These are phyloP conservation scores for Drosophila borborema DNA, from an alignment of 2,888 invertebrate species.

Conservation along the genomic window DNA sequence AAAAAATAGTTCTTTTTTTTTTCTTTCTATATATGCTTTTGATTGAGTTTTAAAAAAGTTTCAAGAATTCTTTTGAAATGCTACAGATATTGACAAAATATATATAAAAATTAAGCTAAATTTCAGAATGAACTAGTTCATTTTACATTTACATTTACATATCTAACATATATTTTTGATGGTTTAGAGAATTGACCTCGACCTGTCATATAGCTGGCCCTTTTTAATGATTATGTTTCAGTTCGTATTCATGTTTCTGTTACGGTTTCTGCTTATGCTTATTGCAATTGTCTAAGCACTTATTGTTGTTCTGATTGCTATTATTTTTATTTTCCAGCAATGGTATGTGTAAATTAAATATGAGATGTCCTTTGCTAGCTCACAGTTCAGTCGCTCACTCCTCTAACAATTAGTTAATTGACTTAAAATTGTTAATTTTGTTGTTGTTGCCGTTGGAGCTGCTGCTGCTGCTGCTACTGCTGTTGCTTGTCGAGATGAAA, in stretches of 20 bases:
- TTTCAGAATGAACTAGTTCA: background rate
- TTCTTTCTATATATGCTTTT: background rate
- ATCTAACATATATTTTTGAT: background rate
- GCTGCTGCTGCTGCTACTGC: conserved; percentile 17
- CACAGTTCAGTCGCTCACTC: conserved; percentile 14
- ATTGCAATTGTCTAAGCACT: conserved; percentile 6
- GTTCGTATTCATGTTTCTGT: background rate
- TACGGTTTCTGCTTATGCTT: background rate
- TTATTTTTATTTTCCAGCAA: background rate
- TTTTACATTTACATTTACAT: no score
- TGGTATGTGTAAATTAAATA: conserved; percentile 40
- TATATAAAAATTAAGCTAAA: background rate
- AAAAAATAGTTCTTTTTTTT: no score
- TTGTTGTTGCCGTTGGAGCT: conserved; percentile 16
- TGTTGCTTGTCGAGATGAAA: conserved; percentile 63
- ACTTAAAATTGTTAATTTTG: conserved; percentile 48
- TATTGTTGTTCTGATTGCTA: conserved; percentile 7
- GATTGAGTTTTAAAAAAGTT: background rate
- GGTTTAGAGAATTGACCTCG: background rate
- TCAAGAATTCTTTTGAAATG: background rate
- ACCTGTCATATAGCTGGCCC: background rate
- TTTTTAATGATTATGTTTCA: background rate
- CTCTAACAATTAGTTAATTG: conserved; percentile 69
- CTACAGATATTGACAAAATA: background rate
- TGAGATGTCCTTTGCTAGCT: conserved; percentile 35